Evolutionary conservation across 2,113 vertebrate species (phyloP), one percentile per base, ranked within the genome.

Genomic region (Turdus rufiventris): DNA sequence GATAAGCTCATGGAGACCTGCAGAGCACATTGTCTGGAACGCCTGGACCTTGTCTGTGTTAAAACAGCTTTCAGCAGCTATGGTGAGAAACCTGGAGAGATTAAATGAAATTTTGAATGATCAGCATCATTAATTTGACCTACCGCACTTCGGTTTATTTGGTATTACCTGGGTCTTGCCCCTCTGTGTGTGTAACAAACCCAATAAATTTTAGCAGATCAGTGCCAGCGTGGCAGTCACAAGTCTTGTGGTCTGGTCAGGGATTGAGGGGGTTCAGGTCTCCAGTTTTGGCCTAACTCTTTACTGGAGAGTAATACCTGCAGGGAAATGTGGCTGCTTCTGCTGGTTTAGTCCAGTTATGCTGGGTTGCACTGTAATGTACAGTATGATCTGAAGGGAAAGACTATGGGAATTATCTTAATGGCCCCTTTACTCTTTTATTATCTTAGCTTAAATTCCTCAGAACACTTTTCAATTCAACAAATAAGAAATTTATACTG

Each of bases 21-120:
- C 26, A 53, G 54, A 73, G 42, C 36, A 21, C 0, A 0, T 38
- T 3, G 47, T 7, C 40, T 33, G 3, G 28, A 56, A 25, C 0
- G 0, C 38, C 48, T 47, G 26, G 26, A 11, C 38, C 67, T 31
- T 40, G 13, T 56, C 36, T 77, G 34, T 24, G 33, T 34, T 14
- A 23, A 26, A 73, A 20, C 45, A 50, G 45, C 60, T 92, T 72
- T 65, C 75, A 76, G 62, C 12, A 4, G n/a, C 40, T 34, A 2
- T 5, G 2, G 18, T 50, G 58, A 63, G 38, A 68, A 57, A 47
- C n/a, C 47, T 61, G 33, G 56, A 88, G 66, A 48, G 29, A 14
- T 31, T 29, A 57, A 61, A 85, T 42, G 67, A 47, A 50, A 38
- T 42, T 31, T 29, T 15, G 57, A 61, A 54, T 25, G 6, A n/a